A percentile compares a stretch with the other conserved stretches of the same genome.
phyloP scores from a whole-genome alignment of 2,888 invertebrate genomes.

The Agriotes lineatus region DNA sequence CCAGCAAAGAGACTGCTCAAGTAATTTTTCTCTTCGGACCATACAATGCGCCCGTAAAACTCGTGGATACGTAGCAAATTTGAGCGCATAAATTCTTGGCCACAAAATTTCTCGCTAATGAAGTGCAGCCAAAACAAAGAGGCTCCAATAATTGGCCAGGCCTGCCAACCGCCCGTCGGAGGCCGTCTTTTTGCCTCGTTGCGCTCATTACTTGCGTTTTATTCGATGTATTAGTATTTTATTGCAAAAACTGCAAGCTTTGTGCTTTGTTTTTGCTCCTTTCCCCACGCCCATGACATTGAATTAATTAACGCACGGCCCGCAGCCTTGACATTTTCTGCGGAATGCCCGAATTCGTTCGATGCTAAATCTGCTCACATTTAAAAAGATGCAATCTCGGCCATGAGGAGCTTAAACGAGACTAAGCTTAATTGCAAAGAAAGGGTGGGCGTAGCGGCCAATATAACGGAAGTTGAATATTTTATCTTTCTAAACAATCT shows the following conservation, averaged over 20 bases:
- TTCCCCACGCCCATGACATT: background rate
- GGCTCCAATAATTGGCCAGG: constrained; percentile 29
- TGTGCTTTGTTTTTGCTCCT: too few species aligned
- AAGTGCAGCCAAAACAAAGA: constrained; percentile 29
- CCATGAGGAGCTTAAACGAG: constrained; percentile 52
- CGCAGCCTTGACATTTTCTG: background rate
- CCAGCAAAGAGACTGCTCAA: background rate
- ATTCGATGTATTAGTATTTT: constrained; percentile 8
- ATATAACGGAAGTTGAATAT: constrained; percentile 54
- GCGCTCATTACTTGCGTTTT: constrained; percentile 4
- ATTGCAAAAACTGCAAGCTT: background rate
- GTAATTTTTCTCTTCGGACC: constrained; percentile 12
- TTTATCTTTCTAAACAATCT: constrained; percentile 33
- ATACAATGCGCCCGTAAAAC: constrained; percentile 27
- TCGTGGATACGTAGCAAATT: constrained; percentile 24
- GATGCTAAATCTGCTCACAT: background rate
- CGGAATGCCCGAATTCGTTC: too few species aligned
- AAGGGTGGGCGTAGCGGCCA: constrained; percentile 54
- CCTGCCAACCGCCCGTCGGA: constrained; percentile 7
- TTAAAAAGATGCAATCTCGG: constrained; percentile 51
- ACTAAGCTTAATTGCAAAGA: constrained; percentile 56
- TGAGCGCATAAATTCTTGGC: constrained; percentile 26
- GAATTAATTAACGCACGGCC: too few species aligned
- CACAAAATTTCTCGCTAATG: constrained; percentile 34
- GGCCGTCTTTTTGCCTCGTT: background rate